Evolutionary conservation across 1,140 invertebrate genomes (phyloP).

Genomic region (Muscidifurax raptorellus): DNA sequence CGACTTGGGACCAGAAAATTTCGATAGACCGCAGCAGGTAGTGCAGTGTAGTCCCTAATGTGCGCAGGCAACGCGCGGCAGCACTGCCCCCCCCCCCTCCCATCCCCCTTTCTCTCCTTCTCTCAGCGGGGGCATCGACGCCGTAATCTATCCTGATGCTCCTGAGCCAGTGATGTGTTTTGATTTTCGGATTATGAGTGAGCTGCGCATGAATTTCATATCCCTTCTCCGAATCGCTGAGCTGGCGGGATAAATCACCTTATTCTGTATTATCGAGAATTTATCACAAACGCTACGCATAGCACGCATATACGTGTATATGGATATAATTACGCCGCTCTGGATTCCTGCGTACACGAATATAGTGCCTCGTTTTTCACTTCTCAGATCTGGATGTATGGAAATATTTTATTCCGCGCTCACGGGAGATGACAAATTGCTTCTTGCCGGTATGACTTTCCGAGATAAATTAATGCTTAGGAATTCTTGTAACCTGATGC

Average conservation of each 20-base stretch:
- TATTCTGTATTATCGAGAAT: background rate
- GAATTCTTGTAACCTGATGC: background rate
- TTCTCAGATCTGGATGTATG: background rate
- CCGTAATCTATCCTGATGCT: conserved; percentile 5
- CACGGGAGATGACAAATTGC: conserved; percentile 27
- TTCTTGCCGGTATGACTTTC: background rate
- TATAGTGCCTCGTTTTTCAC: too few species aligned
- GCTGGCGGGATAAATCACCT: background rate
- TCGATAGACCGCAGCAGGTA: conserved; percentile 49
- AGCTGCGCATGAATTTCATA: background rate
- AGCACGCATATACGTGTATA: too few species aligned
- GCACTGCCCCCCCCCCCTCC: too few species aligned
- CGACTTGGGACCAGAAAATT: background rate
- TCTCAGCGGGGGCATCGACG: conserved; percentile 20
- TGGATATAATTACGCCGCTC: background rate
- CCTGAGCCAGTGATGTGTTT: background rate
- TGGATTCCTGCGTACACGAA: conserved; percentile 27
- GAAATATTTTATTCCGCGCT: conserved; percentile 24
- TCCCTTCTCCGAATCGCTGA: background rate
- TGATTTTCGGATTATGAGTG: conserved; percentile 34
- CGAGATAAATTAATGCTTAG: background rate
- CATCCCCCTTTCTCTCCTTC: background rate
- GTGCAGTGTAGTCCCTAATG: background rate
- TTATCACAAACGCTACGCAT: background rate
- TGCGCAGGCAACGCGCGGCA: too few species aligned